Evolutionary conservation across 2,888 invertebrate genomes (phyloP).

Genomic region (Aphodius sticticus): DNA sequence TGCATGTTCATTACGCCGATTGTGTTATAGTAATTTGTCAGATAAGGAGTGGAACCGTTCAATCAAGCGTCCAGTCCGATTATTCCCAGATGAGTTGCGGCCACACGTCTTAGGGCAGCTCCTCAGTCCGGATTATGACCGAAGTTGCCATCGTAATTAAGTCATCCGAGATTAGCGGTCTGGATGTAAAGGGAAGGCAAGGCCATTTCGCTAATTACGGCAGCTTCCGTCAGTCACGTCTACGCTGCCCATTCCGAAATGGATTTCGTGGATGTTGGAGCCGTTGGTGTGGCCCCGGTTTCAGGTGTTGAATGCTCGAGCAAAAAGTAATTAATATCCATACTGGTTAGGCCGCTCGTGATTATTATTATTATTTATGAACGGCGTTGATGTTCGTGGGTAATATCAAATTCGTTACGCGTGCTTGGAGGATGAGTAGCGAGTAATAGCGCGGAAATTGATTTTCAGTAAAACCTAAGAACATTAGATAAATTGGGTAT

Average conservation of each 20-base stretch:
- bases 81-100: conserved; percentile 45
- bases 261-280: neutral
- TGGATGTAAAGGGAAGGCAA: conserved; percentile 19
- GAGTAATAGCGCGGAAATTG: neutral
- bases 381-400: neutral
- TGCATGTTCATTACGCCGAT: conserved; percentile 44
- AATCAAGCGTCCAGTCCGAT: conserved; percentile 43
- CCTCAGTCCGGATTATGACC: conserved; percentile 37
- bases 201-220: conserved; percentile 10
- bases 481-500: neutral
- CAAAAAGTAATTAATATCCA: neutral
- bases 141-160: conserved; percentile 40
- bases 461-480: neutral
- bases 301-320: neutral
- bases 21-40: conserved; percentile 44
- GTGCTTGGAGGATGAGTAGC: neutral
- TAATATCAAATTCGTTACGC: neutral
- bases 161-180: conserved; percentile 41
- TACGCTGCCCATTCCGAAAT: conserved; percentile 26
- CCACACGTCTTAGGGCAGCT: conserved; percentile 40
- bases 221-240: conserved; percentile 6
- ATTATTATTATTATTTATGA: neutral
- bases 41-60: conserved; percentile 46
- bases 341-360: neutral
- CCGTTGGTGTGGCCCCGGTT: neutral